Conservation (phyloP, 2,888 invertebrate genomes). For the Cosmorhoe ocellata region DNA sequence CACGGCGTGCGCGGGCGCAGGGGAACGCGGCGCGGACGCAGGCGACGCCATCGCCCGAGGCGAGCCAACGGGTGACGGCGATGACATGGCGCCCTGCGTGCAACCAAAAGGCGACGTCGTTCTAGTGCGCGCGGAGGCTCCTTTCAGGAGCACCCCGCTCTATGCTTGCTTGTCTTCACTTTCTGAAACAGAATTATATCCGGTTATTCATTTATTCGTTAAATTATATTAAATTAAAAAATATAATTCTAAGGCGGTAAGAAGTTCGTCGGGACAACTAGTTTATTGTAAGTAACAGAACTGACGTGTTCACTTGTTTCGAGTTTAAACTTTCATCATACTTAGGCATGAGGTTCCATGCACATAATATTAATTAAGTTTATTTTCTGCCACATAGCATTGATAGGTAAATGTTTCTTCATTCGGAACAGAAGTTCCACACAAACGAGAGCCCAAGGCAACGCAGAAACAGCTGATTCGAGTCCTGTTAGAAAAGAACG, state of each 20-base stretch:
- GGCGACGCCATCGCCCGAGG: conserved; percentile 76
- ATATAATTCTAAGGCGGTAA: too few relatives aligned
- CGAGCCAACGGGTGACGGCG: conserved; percentile 76
- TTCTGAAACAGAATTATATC: conserved; percentile 55
- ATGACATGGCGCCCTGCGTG: conserved; percentile 62
- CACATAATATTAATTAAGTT: too few relatives aligned
- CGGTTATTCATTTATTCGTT: too few relatives aligned
- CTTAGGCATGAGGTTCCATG: background rate
- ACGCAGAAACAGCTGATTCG: conserved; percentile 72
- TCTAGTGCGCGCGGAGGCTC: conserved; percentile 63
- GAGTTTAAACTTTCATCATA: background rate
- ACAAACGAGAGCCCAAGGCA: conserved; percentile 49
- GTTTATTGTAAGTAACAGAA: background rate
- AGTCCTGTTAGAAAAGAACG: conserved; percentile 80
- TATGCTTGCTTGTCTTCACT: conserved; percentile 55
- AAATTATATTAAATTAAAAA: too few relatives aligned
- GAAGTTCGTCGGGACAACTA: too few relatives aligned
- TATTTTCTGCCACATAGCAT: background rate
- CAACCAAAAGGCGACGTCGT: conserved; percentile 57
- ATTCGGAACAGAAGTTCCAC: conserved; percentile 22
- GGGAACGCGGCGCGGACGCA: conserved; percentile 80
- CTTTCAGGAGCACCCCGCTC: conserved; percentile 71
- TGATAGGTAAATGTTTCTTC: conserved; percentile 5
- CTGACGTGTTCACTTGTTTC: conserved; percentile 40
- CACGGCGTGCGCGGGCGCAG: conserved; percentile 88